Percentiles rank a stretch among this genome's conserved stretches.
Evolutionary conservation across 2,113 vertebrate genomes (phyloP).

Genomic region (Ramphastos sulfuratus): DNA sequence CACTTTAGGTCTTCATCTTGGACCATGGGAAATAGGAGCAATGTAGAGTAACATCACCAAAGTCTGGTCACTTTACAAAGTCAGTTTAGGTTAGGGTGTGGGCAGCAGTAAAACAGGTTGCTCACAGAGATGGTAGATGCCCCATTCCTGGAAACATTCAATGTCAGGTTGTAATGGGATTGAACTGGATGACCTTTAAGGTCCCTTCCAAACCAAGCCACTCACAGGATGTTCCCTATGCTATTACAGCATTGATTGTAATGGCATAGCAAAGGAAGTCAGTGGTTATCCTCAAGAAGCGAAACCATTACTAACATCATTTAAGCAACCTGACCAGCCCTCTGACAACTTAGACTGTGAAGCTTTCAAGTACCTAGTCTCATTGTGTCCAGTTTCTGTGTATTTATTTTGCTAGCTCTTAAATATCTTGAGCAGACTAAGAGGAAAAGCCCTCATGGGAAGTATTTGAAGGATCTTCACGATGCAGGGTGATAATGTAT

Average conservation of each 20-base stretch:
- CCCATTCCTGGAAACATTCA: no score
- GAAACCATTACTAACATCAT: neutral
- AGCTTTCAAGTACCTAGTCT: neutral
- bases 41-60: neutral
- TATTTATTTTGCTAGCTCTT: neutral
- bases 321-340: neutral
- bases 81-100: neutral
- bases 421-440: neutral
- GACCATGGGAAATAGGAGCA: neutral
- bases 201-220: no score
- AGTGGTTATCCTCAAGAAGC: neutral
- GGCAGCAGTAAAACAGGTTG: neutral
- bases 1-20: neutral
- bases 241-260: neutral
- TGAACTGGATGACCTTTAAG: no score
- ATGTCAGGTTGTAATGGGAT: no score
- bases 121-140: no score
- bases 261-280: neutral
- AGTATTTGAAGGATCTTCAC: neutral
- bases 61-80: neutral
- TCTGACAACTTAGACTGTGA: neutral
- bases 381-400: neutral
- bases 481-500: accelerated
- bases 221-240: neutral
- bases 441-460: neutral